Conservation (phyloP, 37 sponge, comb jelly and placozoan genomes). For the Tethya wilhelma region DNA sequence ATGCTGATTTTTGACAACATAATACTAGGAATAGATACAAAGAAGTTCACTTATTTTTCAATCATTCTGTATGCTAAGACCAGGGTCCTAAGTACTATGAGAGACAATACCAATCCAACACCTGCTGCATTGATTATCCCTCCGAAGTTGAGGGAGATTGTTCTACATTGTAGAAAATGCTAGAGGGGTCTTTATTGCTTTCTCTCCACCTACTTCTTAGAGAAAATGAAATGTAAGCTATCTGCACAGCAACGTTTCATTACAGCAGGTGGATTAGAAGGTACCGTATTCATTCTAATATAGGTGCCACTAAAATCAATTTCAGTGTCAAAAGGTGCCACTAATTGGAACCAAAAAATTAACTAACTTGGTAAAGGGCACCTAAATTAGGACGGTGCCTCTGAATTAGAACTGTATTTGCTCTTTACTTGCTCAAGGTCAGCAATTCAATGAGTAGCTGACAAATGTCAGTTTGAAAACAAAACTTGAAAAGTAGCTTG, state of each 20-base stretch:
- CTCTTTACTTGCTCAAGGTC: too few relatives aligned
- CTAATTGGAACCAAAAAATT: too few relatives aligned
- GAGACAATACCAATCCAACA: background rate
- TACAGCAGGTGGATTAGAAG: slow-evolving; percentile 13
- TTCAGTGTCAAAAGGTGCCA: too few relatives aligned
- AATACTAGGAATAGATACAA: too few relatives aligned
- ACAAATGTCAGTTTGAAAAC: too few relatives aligned
- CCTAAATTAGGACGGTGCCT: too few relatives aligned
- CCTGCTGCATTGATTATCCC: background rate
- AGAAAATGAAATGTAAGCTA: background rate
- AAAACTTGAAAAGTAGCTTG: too few relatives aligned
- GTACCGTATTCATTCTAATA: too few relatives aligned
- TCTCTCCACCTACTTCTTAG: background rate
- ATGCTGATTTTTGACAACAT: slow-evolving; percentile 33
- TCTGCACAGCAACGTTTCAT: background rate
- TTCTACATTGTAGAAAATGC: slow-evolving; percentile 35
- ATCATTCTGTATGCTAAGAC: slow-evolving; percentile 1
- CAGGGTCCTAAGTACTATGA: slow-evolving; percentile 42
- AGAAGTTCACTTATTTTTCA: slow-evolving; percentile 48
- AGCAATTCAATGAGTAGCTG: too few relatives aligned
- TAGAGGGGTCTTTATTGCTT: slow-evolving; percentile 5
- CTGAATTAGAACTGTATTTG: too few relatives aligned
- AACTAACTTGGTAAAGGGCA: too few relatives aligned
- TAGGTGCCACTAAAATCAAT: too few relatives aligned
- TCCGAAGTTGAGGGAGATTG: slow-evolving; percentile 6